phyloP scores from a whole-genome alignment of 2,888 invertebrate species.

The Liposcelis brunnea region DNA sequence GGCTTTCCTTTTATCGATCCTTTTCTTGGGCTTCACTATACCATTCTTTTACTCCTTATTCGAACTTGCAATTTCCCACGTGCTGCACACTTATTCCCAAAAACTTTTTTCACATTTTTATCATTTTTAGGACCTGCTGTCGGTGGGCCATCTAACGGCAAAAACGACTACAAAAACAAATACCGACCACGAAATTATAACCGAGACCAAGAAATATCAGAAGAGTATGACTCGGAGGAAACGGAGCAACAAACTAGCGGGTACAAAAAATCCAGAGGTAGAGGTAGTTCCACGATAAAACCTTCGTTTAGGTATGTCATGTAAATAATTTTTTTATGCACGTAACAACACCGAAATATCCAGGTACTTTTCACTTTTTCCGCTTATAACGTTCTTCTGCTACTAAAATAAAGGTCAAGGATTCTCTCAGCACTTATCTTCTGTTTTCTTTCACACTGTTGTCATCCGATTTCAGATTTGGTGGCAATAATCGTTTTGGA shows the following conservation, averaged over 20 bases:
- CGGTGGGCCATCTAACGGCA: constrained; percentile 16
- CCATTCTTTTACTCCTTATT: too few relatives aligned
- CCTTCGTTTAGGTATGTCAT: too few relatives aligned
- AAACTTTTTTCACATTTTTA: neutral
- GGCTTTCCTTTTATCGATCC: neutral
- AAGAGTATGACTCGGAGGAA: constrained; percentile 22
- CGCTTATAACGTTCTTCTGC: too few relatives aligned
- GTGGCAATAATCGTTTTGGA: neutral
- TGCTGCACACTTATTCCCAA: too few relatives aligned
- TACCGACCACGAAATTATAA: constrained; percentile 13
- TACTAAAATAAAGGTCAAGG: too few relatives aligned
- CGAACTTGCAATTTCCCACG: too few relatives aligned
- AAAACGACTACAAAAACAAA: constrained; percentile 13
- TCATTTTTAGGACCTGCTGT: constrained; percentile 12
- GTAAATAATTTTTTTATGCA: neutral
- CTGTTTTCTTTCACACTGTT: too few relatives aligned
- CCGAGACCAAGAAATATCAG: constrained; percentile 22
- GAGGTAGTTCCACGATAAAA: too few relatives aligned
- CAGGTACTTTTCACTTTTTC: too few relatives aligned
- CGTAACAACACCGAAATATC: too few relatives aligned
- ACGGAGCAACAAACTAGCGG: constrained; percentile 18
- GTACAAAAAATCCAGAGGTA: constrained; percentile 15
- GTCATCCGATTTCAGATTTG: neutral
- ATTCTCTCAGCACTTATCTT: too few relatives aligned
- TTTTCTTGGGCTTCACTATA: neutral